Percentiles rank a stretch among this genome's conserved stretches.
Conservation (phyloP, 2,797 vertebrate species). For the Eulemur albifrons region DNA sequence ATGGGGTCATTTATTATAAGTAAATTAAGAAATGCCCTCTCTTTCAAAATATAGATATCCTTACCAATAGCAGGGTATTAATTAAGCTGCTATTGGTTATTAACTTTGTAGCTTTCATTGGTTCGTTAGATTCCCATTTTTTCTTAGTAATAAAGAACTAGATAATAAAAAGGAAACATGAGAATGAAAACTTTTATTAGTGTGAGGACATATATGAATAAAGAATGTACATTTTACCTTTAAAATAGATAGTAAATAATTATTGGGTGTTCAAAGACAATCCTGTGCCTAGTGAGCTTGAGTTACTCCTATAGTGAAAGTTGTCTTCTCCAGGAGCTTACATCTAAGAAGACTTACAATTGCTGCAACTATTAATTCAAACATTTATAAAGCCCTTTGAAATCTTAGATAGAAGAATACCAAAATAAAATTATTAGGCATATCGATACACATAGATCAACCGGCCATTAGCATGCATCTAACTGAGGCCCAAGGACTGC, state of each 20-base stretch:
- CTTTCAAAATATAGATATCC: neutral
- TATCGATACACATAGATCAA: neutral
- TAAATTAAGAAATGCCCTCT: neutral
- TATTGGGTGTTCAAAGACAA: neutral
- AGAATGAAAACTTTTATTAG: conserved; percentile 15
- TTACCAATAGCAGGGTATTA: neutral
- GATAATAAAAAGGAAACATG: neutral
- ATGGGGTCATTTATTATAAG: conserved; percentile 12
- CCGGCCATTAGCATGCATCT: neutral
- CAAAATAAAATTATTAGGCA: neutral
- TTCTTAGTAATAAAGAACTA: neutral
- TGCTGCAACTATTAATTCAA: neutral
- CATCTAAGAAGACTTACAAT: neutral
- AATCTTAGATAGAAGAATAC: conserved; percentile 16
- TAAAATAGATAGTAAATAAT: neutral
- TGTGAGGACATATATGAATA: neutral
- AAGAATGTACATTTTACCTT: neutral
- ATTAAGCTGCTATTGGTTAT: neutral
- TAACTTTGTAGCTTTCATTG: neutral
- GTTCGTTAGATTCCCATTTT: neutral
- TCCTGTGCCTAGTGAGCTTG: neutral
- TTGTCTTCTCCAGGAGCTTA: neutral
- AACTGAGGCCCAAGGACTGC: neutral
- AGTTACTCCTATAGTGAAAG: neutral
- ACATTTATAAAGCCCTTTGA: neutral